Evolutionary conservation across 2,797 vertebrate species (phyloP).

Genomic region (Schizothorax lantsangensis): DNA sequence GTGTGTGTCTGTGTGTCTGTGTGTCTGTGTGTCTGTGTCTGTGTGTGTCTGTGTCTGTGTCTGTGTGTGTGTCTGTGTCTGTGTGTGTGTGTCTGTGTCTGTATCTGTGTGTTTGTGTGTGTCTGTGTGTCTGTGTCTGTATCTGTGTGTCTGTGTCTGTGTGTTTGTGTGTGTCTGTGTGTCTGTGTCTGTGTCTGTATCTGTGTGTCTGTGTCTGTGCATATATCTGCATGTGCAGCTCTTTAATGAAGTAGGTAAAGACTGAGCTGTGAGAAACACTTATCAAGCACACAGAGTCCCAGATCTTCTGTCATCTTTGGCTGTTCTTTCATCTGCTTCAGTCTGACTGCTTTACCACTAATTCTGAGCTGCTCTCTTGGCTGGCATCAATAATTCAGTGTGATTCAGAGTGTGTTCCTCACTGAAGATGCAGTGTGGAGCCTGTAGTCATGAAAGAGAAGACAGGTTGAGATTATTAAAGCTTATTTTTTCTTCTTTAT

Average conservation of each 20-base stretch:
- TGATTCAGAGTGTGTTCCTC: slow-evolving; percentile 35
- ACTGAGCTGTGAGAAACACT: slow-evolving; percentile 3
- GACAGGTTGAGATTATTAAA: neutral
- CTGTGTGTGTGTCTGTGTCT: no score
- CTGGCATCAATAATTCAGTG: slow-evolving; percentile 24
- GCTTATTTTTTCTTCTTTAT: no score
- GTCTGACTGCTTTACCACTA: slow-evolving; percentile 18
- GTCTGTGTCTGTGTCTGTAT: no score
- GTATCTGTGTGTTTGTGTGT: no score
- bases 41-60: no score
- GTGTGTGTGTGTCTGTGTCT: no score
- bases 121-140: no score
- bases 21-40: no score
- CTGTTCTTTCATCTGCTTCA: neutral
- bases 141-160: no score
- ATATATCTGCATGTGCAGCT: neutral
- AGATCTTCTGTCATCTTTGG: neutral
- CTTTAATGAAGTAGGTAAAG: slow-evolving; percentile 7
- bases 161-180: no score
- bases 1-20: neutral
- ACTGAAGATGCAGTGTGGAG: slow-evolving; percentile 4
- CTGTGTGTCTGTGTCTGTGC: neutral
- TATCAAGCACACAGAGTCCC: neutral
- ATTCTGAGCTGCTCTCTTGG: slow-evolving; percentile 20
- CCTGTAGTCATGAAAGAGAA: neutral